Conservation (phyloP, 2,797 vertebrate species). For the Scyliorhinus canicula region DNA sequence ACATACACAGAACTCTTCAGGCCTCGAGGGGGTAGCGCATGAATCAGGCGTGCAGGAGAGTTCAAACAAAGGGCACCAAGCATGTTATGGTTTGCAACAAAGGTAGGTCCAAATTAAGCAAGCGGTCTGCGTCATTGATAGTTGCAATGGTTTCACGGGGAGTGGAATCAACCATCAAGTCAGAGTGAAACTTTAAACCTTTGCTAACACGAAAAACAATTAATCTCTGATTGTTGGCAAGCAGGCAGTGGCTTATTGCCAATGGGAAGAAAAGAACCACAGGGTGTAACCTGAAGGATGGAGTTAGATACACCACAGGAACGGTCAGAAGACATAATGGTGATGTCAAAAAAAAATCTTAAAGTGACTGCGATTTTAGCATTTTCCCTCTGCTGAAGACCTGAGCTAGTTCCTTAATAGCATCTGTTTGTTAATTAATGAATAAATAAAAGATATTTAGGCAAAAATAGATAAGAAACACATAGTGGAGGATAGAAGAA, state of each 20-base stretch:
- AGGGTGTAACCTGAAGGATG: constrained; percentile 38
- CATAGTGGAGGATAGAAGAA: background rate
- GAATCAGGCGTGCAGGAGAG: constrained; percentile 32
- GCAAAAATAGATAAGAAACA: background rate
- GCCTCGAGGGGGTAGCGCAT: background rate
- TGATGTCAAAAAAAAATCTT: constrained; percentile 20
- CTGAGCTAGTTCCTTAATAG: background rate
- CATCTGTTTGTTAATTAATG: constrained; percentile 11
- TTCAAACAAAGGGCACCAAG: constrained; percentile 34
- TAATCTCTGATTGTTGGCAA: constrained; percentile 31
- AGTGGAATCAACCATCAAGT: constrained; percentile 31
- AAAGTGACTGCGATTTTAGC: background rate
- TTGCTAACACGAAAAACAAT: constrained; percentile 35
- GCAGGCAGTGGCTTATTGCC: constrained; percentile 30
- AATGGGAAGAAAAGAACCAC: constrained; percentile 35
- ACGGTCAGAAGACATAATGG: constrained; percentile 24
- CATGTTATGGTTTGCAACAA: constrained; percentile 15
- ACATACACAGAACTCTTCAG: constrained; percentile 7
- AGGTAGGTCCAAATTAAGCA: constrained; percentile 33
- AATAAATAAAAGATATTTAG: background rate
- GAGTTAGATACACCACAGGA: constrained; percentile 32
- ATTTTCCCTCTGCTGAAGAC: background rate
- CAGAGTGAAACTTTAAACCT: constrained; percentile 28
- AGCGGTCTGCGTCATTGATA: constrained; percentile 21
- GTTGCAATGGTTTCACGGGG: constrained; percentile 29